Conservation (phyloP, 2,888 invertebrate species). For the Cremastobaeus sp. region DNA sequence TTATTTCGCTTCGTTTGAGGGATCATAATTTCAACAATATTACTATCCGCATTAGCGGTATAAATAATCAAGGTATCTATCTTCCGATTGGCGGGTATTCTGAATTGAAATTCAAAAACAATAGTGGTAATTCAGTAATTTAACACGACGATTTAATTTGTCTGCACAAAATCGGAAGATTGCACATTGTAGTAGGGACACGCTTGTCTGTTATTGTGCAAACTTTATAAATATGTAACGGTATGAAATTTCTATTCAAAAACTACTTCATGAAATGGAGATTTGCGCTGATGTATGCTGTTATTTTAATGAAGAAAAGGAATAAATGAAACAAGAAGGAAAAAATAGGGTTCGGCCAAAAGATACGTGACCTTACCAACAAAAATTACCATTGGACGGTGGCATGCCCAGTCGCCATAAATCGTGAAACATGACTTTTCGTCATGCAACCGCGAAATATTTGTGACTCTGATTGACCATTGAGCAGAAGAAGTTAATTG, state of each 20-base stretch:
- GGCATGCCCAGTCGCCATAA: conserved; percentile 50
- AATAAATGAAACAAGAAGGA: conserved; percentile 36
- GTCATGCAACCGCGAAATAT: conserved; percentile 58
- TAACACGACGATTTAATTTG: background rate
- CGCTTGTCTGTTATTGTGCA: conserved; percentile 27
- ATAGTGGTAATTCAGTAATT: too few species aligned
- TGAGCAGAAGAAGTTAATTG: conserved; percentile 45
- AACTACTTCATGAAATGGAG: conserved; percentile 35
- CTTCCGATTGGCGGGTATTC: too few species aligned
- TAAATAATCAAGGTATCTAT: too few species aligned
- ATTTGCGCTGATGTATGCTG: conserved; percentile 35
- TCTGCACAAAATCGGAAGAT: conserved; percentile 18
- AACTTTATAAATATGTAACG: conserved; percentile 40
- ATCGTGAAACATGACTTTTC: conserved; percentile 37
- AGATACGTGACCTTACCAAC: conserved; percentile 25
- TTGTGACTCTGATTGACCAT: conserved; percentile 49
- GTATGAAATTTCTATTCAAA: conserved; percentile 29
- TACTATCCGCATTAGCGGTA: too few species aligned
- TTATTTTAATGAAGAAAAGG: conserved; percentile 45
- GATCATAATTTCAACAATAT: too few species aligned
- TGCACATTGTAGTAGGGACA: background rate
- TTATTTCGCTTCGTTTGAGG: too few species aligned
- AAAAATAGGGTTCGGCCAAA: background rate
- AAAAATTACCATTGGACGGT: conserved; percentile 43
- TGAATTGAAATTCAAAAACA: too few species aligned